Percentiles rank a stretch among this genome's conserved stretches.
Evolutionary conservation across 23 tunicate species (phyloP).

Genomic region (Trididemnum clinides): DNA sequence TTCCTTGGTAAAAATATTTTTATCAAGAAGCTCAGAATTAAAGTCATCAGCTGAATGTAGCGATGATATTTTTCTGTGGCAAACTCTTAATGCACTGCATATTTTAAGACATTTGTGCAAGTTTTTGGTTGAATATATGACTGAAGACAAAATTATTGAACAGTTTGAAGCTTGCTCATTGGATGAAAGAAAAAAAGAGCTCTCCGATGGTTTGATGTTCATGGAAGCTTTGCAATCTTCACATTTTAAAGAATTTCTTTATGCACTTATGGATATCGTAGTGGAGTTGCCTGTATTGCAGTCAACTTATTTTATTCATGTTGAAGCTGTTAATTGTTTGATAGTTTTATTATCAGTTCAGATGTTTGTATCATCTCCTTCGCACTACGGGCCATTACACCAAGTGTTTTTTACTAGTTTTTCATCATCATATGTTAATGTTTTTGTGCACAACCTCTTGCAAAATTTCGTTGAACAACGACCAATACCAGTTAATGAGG

Average conservation of each 20-base stretch:
- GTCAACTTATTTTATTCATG: slow-evolving; percentile 60
- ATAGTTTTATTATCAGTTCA: slow-evolving; percentile 71
- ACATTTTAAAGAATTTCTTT: slow-evolving; percentile 39
- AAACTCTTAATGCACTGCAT: slow-evolving; percentile 70
- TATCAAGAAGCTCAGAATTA: slow-evolving; percentile 67
- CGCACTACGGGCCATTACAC: slow-evolving; percentile 38
- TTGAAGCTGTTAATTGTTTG: slow-evolving; percentile 70
- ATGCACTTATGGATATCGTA: slow-evolving; percentile 53
- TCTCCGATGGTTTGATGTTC: slow-evolving; percentile 54
- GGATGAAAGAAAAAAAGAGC: slow-evolving; percentile 65
- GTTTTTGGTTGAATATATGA: slow-evolving; percentile 83
- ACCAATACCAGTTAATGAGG: slow-evolving; percentile 31
- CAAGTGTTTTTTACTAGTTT: neutral
- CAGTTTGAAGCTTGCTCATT: slow-evolving; percentile 83
- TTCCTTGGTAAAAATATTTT: slow-evolving; percentile 70
- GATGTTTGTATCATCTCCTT: slow-evolving; percentile 66
- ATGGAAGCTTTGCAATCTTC: slow-evolving; percentile 2
- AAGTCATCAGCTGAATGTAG: slow-evolving; percentile 86
- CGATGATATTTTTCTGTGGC: slow-evolving; percentile 94
- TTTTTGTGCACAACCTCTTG: slow-evolving; percentile 49
- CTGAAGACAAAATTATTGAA: slow-evolving; percentile 83
- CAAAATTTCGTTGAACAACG: slow-evolving; percentile 82
- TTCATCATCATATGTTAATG: slow-evolving; percentile 18
- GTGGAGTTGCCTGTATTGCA: slow-evolving; percentile 61
- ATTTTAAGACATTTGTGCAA: slow-evolving; percentile 78